These are phyloP conservation scores for Typhlichthys eigenmanni DNA, from an alignment of 2,797 vertebrate genomes.

Conservation along the genomic window DNA sequence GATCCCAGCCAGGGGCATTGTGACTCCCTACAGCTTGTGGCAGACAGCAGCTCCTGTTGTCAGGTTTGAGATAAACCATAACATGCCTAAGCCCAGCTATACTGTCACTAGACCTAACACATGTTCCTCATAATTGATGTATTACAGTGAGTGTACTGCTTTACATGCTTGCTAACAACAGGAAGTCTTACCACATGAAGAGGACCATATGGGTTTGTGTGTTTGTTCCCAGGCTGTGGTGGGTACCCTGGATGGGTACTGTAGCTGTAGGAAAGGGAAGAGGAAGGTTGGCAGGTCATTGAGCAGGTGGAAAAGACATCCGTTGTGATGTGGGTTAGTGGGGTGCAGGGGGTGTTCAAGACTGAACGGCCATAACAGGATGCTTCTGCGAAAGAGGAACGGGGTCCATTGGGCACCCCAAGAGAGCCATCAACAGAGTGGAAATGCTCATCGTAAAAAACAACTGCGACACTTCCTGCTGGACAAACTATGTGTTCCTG, in stretches of 20 bases:
- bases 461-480: neutral
- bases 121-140: constrained; percentile 7
- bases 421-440: constrained; percentile 18
- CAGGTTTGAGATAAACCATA: constrained; percentile 39
- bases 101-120: constrained; percentile 6
- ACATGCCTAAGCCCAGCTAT: too few species aligned
- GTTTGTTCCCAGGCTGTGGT: neutral
- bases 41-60: constrained; percentile 53
- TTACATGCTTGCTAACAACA: constrained; percentile 46
- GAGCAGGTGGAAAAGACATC: constrained; percentile 55
- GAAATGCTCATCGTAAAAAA: constrained; percentile 29
- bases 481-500: neutral
- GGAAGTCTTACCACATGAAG: constrained; percentile 38
- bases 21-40: constrained; percentile 55
- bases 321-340: constrained; percentile 12
- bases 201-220: constrained; percentile 11
- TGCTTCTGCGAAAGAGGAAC: constrained; percentile 16
- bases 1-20: constrained; percentile 27
- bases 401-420: neutral
- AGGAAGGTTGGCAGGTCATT: constrained; percentile 38
- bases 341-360: neutral
- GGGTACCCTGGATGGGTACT: constrained; percentile 7
- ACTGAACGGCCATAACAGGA: constrained; percentile 56
- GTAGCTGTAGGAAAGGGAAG: constrained; percentile 11
- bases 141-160: constrained; percentile 8